phyloP scores from a whole-genome alignment of 1,140 invertebrate species.

The Plodia interpunctella region DNA sequence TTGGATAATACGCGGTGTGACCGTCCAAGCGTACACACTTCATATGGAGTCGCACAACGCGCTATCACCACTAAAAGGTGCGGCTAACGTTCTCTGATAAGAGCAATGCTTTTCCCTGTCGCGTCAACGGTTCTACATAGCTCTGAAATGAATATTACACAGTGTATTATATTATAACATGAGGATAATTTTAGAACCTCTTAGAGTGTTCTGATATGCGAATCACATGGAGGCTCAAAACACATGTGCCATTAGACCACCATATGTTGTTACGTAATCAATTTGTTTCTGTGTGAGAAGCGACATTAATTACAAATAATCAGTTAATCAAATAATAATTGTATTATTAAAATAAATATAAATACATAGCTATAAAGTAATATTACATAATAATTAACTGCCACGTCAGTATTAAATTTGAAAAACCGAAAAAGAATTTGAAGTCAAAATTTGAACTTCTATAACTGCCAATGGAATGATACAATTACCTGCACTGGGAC shows the following conservation, averaged over 20 bases:
- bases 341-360: too few species aligned
- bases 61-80: constrained; percentile 72
- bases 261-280: constrained; percentile 64
- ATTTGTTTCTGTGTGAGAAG: constrained; percentile 31
- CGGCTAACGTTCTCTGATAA: constrained; percentile 69
- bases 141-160: constrained; percentile 33
- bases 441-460: background rate
- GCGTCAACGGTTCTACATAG: constrained; percentile 52
- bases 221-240: constrained; percentile 28
- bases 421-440: background rate
- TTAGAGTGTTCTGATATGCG: constrained; percentile 3
- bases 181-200: constrained; percentile 20
- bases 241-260: constrained; percentile 54
- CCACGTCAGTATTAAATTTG: constrained; percentile 10
- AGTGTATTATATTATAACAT: constrained; percentile 23
- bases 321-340: too few species aligned
- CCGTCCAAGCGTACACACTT: constrained; percentile 45
- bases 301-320: constrained; percentile 25
- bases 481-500: background rate
- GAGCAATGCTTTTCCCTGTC: constrained; percentile 65
- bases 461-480: constrained; percentile 13
- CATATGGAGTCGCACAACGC: constrained; percentile 41
- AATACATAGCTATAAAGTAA: background rate
- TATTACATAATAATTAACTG: constrained; percentile 15
- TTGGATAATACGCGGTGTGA: constrained; percentile 43